These are phyloP conservation scores for Tetramorium parvispinum DNA, from an alignment of 1,140 invertebrate species.

Conservation along the genomic window DNA sequence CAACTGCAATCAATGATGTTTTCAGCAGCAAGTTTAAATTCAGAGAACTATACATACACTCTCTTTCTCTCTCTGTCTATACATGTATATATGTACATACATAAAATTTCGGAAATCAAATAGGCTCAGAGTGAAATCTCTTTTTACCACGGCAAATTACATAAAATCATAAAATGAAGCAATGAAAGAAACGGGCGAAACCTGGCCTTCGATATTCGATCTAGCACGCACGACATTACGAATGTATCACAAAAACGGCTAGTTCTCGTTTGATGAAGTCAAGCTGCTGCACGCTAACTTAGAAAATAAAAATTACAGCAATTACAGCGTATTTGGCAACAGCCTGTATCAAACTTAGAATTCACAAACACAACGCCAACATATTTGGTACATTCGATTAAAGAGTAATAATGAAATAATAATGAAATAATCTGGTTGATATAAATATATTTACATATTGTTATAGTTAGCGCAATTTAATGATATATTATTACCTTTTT, in stretches of 20 bases:
- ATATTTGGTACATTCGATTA: background rate
- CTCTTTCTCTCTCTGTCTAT: no score
- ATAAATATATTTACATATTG: no score
- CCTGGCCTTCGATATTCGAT: conserved; percentile 17
- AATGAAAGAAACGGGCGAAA: conserved; percentile 4
- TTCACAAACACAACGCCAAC: background rate
- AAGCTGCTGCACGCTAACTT: background rate
- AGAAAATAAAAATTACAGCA: background rate
- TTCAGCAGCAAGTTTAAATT: conserved; percentile 6
- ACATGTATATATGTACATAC: background rate
- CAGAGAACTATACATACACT: background rate
- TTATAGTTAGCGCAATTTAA: no score
- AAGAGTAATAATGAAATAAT: no score
- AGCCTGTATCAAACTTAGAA: background rate
- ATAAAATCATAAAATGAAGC: conserved; percentile 10
- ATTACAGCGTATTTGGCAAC: background rate
- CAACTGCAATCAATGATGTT: background rate
- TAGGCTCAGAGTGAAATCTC: background rate
- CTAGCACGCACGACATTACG: background rate
- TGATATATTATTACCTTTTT: no score
- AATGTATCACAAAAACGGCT: background rate
- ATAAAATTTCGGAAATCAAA: background rate
- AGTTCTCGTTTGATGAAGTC: background rate
- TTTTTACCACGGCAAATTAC: background rate
- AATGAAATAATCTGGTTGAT: no score